Conservation (phyloP, 2,113 vertebrate species). For the Odocoileus virginianus region DNA sequence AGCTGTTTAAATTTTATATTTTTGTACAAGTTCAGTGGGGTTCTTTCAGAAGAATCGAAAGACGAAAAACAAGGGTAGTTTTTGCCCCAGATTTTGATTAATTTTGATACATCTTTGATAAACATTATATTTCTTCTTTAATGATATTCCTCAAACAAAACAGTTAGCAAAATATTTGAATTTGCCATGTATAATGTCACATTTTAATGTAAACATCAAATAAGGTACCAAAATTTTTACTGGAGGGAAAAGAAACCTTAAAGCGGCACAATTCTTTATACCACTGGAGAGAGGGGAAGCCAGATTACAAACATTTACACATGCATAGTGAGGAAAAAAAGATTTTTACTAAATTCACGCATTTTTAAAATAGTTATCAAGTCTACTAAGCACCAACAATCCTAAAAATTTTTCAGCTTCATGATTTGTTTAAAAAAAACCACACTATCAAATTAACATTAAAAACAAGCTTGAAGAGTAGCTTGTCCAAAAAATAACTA, state of each 20-base stretch:
- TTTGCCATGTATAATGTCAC: conserved; percentile 92
- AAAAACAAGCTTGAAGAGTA: conserved; percentile 84
- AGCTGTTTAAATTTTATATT: conserved; percentile 61
- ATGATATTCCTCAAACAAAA: conserved; percentile 89
- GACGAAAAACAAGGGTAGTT: conserved; percentile 64
- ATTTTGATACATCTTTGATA: conserved; percentile 83
- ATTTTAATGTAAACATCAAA: conserved; percentile 97
- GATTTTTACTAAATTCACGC: conserved; percentile 87
- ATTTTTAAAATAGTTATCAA: conserved; percentile 87
- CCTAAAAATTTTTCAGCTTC: conserved; percentile 88
- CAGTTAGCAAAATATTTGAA: conserved; percentile 92
- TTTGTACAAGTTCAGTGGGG: conserved; percentile 71
- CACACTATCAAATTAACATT: conserved; percentile 85
- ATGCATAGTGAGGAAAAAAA: conserved; percentile 88
- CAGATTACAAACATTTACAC: conserved; percentile 90
- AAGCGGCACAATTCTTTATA: conserved; percentile 87
- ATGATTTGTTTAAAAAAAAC: conserved; percentile 87
- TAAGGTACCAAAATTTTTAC: conserved; percentile 91
- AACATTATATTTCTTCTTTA: conserved; percentile 83
- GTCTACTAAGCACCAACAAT: conserved; percentile 90
- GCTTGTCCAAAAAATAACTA: conserved; percentile 81
- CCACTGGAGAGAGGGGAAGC: conserved; percentile 84
- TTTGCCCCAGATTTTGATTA: conserved; percentile 73
- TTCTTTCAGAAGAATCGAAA: conserved; percentile 63
- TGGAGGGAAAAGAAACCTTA: conserved; percentile 75